Percentiles rank a stretch among this genome's conserved stretches.
Evolutionary conservation across 1,140 invertebrate genomes (phyloP).

Genomic region (Popillia japonica): DNA sequence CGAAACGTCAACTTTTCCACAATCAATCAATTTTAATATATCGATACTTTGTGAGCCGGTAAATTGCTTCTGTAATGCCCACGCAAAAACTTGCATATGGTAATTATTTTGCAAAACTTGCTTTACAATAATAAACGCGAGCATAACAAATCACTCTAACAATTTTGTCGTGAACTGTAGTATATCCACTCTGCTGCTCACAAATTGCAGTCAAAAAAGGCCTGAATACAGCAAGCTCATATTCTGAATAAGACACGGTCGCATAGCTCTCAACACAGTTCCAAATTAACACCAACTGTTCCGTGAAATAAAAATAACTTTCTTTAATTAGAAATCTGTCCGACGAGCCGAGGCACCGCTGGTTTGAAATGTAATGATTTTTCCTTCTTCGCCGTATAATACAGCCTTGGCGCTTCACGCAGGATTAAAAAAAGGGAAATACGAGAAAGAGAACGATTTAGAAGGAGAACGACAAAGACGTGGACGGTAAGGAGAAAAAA

Average conservation of each 20-base stretch:
- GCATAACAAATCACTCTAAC: too few relatives aligned
- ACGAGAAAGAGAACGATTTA: not conserved
- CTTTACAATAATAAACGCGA: too few relatives aligned
- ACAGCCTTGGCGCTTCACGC: not conserved
- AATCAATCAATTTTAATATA: too few relatives aligned
- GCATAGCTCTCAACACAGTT: not conserved
- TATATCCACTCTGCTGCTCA: not conserved
- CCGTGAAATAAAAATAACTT: conserved; percentile 15
- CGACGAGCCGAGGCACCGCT: not conserved
- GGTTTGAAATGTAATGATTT: conserved; percentile 16
- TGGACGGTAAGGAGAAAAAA: too few relatives aligned
- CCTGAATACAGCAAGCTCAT: not conserved
- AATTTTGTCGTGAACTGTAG: too few relatives aligned
- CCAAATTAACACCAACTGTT: conserved; percentile 8
- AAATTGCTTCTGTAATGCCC: too few relatives aligned
- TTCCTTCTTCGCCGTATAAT: not conserved
- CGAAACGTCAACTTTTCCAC: too few relatives aligned
- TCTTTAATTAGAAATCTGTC: conserved; percentile 11
- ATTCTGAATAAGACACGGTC: too few relatives aligned
- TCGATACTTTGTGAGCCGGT: too few relatives aligned
- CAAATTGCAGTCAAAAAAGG: not conserved
- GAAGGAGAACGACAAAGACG: too few relatives aligned
- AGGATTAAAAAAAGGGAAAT: not conserved
- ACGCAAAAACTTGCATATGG: too few relatives aligned
- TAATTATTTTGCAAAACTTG: too few relatives aligned